Conservation (phyloP, 2,888 invertebrate genomes). For the Mechanitis mazaeus region DNA sequence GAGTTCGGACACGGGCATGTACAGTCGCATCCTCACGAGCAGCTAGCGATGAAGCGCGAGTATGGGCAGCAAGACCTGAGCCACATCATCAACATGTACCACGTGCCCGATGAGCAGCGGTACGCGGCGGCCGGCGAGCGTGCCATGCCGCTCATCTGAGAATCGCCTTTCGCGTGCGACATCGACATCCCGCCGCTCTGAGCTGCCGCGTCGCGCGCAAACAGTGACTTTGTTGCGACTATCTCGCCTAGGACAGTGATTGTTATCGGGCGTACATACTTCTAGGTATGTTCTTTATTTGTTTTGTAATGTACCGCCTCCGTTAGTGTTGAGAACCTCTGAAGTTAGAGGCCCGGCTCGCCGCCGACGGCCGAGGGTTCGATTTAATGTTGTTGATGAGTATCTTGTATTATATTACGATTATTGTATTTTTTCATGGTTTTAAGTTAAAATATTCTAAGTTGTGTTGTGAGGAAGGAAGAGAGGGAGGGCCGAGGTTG, state of each 20-base stretch:
- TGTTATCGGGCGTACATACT: slow-evolving; percentile 67
- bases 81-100: slow-evolving; percentile 82
- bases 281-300: slow-evolving; percentile 71
- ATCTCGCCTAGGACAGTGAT: slow-evolving; percentile 64
- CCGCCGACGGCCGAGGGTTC: slow-evolving; percentile 51
- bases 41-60: slow-evolving; percentile 81
- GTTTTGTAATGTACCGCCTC: slow-evolving; percentile 61
- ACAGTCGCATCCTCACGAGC: slow-evolving; percentile 59
- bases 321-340: slow-evolving; percentile 67
- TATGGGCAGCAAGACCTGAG: slow-evolving; percentile 80
- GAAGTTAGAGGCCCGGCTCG: slow-evolving; percentile 46
- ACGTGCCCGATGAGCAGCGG: slow-evolving; percentile 80
- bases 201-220: slow-evolving; percentile 70
- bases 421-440: slow-evolving; percentile 73
- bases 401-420: slow-evolving; percentile 71
- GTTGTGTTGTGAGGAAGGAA: slow-evolving; percentile 63
- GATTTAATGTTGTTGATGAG: slow-evolving; percentile 70
- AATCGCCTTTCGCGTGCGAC: slow-evolving; percentile 80
- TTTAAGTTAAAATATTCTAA: slow-evolving; percentile 70
- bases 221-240: slow-evolving; percentile 61
- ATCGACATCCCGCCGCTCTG: slow-evolving; percentile 80
- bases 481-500: slow-evolving; percentile 50
- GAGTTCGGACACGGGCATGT: slow-evolving; percentile 71
- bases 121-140: slow-evolving; percentile 78
- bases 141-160: slow-evolving; percentile 80